Conservation (phyloP, 1,140 invertebrate genomes). For the Arctopsyche grandis region DNA sequence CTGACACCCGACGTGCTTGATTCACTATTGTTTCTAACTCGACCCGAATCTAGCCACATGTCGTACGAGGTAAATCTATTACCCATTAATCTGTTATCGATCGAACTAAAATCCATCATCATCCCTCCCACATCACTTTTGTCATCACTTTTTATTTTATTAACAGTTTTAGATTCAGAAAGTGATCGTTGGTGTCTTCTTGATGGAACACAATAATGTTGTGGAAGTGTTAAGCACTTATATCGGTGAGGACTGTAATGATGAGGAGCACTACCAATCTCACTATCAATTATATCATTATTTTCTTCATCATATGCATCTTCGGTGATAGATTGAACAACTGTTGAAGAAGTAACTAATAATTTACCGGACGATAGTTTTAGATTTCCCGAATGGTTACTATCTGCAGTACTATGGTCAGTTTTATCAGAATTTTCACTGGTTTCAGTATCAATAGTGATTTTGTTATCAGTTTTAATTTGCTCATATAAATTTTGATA, state of each 20-base stretch:
- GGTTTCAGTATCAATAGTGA: slow-evolving; percentile 60
- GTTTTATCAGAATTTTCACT: slow-evolving; percentile 65
- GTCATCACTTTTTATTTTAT: slow-evolving; percentile 60
- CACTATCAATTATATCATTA: slow-evolving; percentile 36
- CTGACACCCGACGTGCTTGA: slow-evolving; percentile 82
- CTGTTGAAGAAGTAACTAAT: slow-evolving; percentile 37
- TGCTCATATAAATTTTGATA: slow-evolving; percentile 55
- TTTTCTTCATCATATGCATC: slow-evolving; percentile 46
- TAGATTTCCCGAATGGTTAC: slow-evolving; percentile 59
- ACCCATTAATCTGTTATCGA: slow-evolving; percentile 59
- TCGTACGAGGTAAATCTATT: slow-evolving; percentile 62
- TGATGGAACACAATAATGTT: slow-evolving; percentile 61
- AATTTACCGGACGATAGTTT: slow-evolving; percentile 50
- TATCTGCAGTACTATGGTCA: slow-evolving; percentile 62
- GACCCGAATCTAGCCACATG: slow-evolving; percentile 62
- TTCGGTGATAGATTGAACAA: slow-evolving; percentile 52
- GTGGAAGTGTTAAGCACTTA: slow-evolving; percentile 68
- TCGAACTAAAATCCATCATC: slow-evolving; percentile 55
- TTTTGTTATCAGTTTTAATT: slow-evolving; percentile 59
- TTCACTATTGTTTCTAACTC: slow-evolving; percentile 72
- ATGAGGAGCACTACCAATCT: slow-evolving; percentile 30
- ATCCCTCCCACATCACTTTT: slow-evolving; percentile 55
- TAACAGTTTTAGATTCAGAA: slow-evolving; percentile 73
- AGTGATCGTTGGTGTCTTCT: slow-evolving; percentile 68
- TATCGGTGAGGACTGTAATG: slow-evolving; percentile 59